These are phyloP conservation scores for Dilophus febrilis DNA, from an alignment of 2,888 invertebrate species.

Conservation along the genomic window DNA sequence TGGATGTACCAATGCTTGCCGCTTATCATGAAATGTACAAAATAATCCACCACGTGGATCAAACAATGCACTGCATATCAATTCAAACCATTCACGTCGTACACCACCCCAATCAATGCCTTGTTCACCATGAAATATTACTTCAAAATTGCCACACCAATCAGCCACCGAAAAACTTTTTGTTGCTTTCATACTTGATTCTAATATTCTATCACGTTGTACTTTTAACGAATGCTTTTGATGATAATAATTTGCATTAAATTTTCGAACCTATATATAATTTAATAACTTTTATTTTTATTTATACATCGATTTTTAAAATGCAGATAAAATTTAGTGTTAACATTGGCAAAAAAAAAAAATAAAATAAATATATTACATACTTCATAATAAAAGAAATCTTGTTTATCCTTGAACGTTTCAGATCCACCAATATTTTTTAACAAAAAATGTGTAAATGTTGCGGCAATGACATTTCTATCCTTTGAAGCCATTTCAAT, in stretches of 20 bases:
- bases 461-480: conserved; percentile 80
- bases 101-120: conserved; percentile 92
- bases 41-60: conserved; percentile 71
- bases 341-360: too few species aligned
- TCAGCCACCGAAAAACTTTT: conserved; percentile 70
- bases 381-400: conserved; percentile 66
- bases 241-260: conserved; percentile 74
- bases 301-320: conserved; percentile 29
- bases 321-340: too few species aligned
- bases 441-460: conserved; percentile 76
- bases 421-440: conserved; percentile 93
- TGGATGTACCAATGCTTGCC: conserved; percentile 80
- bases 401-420: conserved; percentile 72
- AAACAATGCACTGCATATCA: conserved; percentile 73
- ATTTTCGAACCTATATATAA: conserved; percentile 42
- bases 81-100: conserved; percentile 86
- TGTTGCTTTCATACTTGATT: conserved; percentile 71
- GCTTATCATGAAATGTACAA: conserved; percentile 68
- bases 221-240: conserved; percentile 72
- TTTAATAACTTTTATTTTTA: conserved; percentile 48
- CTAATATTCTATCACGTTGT: conserved; percentile 60
- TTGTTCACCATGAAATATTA: conserved; percentile 85
- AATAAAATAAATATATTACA: conserved; percentile 13
- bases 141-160: conserved; percentile 90
- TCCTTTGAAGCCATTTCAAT: conserved; percentile 69